phyloP scores from a whole-genome alignment of 2,797 vertebrate species.

The Bryconaethiops microstoma region DNA sequence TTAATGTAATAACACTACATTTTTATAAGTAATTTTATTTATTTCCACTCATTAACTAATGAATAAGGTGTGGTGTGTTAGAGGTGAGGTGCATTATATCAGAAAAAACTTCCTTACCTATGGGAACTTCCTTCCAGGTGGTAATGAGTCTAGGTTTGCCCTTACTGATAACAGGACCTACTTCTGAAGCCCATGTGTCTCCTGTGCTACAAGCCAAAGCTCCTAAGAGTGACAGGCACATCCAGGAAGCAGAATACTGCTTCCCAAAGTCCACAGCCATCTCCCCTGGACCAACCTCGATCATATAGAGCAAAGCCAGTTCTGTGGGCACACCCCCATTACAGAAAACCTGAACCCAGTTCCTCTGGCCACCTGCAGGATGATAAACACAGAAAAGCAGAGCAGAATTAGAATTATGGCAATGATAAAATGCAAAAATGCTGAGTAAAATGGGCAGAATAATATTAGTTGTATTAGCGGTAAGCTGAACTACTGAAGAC shows the following conservation, averaged over 20 bases:
- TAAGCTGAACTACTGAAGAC: no score
- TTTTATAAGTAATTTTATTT: not conserved
- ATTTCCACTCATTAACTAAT: not conserved
- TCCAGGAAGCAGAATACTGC: constrained; percentile 94
- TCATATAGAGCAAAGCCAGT: constrained; percentile 94
- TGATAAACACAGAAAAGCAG: not conserved
- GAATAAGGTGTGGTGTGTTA: not conserved
- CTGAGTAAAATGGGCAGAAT: no score
- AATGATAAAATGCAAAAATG: not conserved
- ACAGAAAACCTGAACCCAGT: constrained; percentile 95
- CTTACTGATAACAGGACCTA: constrained; percentile 87
- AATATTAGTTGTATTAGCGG: no score
- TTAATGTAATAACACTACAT: no score
- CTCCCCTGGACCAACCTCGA: constrained; percentile 94
- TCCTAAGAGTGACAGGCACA: constrained; percentile 92
- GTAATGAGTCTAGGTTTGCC: constrained; percentile 89
- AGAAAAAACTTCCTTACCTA: constrained; percentile 73
- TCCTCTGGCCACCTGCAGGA: constrained; percentile 90
- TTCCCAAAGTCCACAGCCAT: constrained; percentile 90
- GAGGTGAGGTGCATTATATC: no score
- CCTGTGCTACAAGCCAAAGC: constrained; percentile 89
- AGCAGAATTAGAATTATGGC: not conserved
- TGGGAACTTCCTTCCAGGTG: constrained; percentile 90
- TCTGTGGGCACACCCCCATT: constrained; percentile 93
- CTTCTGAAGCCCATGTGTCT: constrained; percentile 96